A percentile compares a stretch with the other conserved stretches of the same genome.
These are phyloP conservation scores for Pangasianodon hypophthalmus DNA, from an alignment of 2,113 vertebrate species.

Conservation along the genomic window DNA sequence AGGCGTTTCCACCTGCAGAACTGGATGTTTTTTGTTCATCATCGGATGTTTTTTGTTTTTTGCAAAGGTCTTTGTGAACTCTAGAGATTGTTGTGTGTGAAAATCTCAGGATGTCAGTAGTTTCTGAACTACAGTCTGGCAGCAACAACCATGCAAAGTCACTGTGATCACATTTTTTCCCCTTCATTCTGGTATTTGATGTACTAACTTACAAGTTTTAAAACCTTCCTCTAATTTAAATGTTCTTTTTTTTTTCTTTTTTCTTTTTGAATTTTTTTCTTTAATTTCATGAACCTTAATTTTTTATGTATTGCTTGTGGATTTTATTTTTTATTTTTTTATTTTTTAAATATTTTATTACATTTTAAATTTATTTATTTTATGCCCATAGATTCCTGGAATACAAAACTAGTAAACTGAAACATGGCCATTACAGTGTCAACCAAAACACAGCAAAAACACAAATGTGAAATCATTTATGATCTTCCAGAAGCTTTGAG, in stretches of 20 bases:
- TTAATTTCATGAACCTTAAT: not conserved
- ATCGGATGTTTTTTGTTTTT: not conserved
- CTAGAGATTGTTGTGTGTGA: not conserved
- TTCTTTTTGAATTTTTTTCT: not conserved
- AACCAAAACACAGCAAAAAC: not conserved
- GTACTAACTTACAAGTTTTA: not conserved
- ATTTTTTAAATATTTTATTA: too few species aligned
- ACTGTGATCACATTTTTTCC: not conserved
- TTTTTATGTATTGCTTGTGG: not conserved
- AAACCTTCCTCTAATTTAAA: not conserved
- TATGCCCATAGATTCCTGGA: not conserved
- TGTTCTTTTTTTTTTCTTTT: not conserved
- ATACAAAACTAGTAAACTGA: not conserved
- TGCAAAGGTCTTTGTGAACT: not conserved
- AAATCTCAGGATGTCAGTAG: not conserved
- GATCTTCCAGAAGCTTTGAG: not conserved
- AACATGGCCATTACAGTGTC: not conserved
- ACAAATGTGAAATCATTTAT: not conserved
- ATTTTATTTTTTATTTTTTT: not conserved
- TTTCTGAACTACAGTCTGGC: not conserved
- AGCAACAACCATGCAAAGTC: not conserved
- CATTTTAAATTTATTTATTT: not conserved
- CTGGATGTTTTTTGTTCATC: not conserved
- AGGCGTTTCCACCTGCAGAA: not conserved
- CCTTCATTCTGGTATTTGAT: not conserved